phyloP scores from a whole-genome alignment of 2,888 invertebrate species.

The Phalangium opilio region DNA sequence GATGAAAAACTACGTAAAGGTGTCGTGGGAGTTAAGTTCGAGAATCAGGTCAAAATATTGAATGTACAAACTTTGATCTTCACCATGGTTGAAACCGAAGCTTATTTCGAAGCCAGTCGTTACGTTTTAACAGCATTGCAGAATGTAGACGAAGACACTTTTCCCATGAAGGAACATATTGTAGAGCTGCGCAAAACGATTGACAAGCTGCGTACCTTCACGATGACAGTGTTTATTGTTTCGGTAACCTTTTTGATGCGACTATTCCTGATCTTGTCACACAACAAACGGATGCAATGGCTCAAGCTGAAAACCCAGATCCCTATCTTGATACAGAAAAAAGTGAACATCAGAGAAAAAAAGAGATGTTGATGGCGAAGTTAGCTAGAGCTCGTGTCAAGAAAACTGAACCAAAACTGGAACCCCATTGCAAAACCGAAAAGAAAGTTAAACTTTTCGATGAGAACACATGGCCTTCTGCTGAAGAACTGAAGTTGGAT shows the following conservation, averaged over 20 bases:
- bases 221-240: slow-evolving; percentile 11
- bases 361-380: too few relatives aligned
- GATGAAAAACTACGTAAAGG: slow-evolving; percentile 38
- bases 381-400: too few relatives aligned
- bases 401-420: too few relatives aligned
- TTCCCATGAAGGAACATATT: slow-evolving; percentile 54
- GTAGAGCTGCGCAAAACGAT: slow-evolving; percentile 35
- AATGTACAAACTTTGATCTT: slow-evolving; percentile 26
- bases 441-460: too few relatives aligned
- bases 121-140: slow-evolving; percentile 55
- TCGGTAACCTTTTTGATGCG: slow-evolving; percentile 6
- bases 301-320: too few relatives aligned
- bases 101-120: slow-evolving; percentile 67
- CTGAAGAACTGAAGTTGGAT: slow-evolving; percentile 41
- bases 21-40: slow-evolving; percentile 32
- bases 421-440: too few relatives aligned
- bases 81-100: slow-evolving; percentile 55
- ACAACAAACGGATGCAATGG: too few relatives aligned
- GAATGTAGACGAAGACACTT: slow-evolving; percentile 37
- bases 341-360: too few relatives aligned
- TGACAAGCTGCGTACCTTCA: slow-evolving; percentile 30
- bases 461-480: slow-evolving; percentile 41
- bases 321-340: too few relatives aligned
- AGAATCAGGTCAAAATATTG: slow-evolving; percentile 2
- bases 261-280: slow-evolving; percentile 20